Conservation (phyloP, 2,797 vertebrate species). For the Uromys caudimaculatus region DNA sequence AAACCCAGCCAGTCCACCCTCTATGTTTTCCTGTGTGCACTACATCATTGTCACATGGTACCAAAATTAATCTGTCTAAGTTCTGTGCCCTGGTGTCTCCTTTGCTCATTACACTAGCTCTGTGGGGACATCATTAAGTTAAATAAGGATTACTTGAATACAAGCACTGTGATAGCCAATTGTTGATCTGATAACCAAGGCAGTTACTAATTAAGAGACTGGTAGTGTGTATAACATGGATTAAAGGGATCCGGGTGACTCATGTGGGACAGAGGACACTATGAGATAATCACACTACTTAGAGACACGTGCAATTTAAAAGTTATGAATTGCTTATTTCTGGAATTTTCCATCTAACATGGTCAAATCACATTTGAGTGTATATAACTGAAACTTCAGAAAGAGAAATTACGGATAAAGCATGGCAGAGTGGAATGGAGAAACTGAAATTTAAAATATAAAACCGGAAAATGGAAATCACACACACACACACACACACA, state of each 20-base stretch:
- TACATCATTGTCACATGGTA: neutral
- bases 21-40: neutral
- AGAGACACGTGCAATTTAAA: neutral
- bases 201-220: neutral
- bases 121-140: neutral
- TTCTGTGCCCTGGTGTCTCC: neutral
- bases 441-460: neutral
- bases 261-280: neutral
- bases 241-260: neutral
- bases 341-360: neutral
- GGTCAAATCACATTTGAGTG: neutral
- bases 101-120: neutral
- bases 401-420: neutral
- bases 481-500: too few relatives aligned
- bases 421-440: neutral
- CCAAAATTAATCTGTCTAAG: neutral
- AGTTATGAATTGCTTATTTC: neutral
- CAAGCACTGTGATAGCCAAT: neutral
- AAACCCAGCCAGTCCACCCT: too few relatives aligned
- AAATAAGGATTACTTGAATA: neutral
- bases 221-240: neutral
- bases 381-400: neutral
- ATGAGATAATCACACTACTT: neutral
- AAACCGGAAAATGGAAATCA: neutral
- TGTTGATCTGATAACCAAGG: neutral